phyloP scores from a whole-genome alignment of 2,797 vertebrate species.

The Poecilia wingei region DNA sequence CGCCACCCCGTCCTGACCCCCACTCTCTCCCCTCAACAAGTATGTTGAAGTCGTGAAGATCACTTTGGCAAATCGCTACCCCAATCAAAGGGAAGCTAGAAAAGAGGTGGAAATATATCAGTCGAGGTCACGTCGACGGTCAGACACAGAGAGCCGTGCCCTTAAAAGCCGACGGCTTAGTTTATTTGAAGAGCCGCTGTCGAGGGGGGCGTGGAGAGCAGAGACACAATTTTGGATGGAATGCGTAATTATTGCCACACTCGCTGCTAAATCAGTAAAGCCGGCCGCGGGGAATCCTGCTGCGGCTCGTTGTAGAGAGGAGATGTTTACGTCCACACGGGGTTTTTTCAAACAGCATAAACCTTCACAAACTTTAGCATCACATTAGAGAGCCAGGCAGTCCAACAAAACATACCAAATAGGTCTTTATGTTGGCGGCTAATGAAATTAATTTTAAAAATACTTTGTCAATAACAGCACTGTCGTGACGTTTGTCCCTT shows the following conservation, averaged over 20 bases:
- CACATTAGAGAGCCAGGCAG: neutral
- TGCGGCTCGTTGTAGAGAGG: neutral
- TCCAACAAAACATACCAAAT: neutral
- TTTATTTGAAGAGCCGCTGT: conserved; percentile 69
- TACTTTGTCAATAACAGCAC: neutral
- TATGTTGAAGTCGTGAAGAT: conserved; percentile 24
- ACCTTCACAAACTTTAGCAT: neutral
- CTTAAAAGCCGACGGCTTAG: conserved; percentile 41
- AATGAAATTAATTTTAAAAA: neutral
- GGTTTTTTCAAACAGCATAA: neutral
- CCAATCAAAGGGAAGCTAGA: conserved; percentile 44
- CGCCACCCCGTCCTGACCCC: neutral
- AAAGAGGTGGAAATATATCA: conserved; percentile 60
- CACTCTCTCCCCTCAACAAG: neutral
- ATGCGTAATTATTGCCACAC: conserved; percentile 75
- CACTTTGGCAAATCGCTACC: conserved; percentile 52
- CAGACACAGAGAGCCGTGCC: conserved; percentile 49
- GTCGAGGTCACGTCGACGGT: conserved; percentile 36
- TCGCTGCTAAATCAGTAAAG: conserved; percentile 75
- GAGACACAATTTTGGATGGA: conserved; percentile 66
- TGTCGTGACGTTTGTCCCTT: neutral
- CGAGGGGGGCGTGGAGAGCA: conserved; percentile 28
- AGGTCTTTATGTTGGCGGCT: neutral
- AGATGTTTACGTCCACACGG: neutral
- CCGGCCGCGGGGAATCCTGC: conserved; percentile 43